Base-by-base conservation (phyloP, 1,140 invertebrate species). In the Caenorhabditis latens region DNA sequence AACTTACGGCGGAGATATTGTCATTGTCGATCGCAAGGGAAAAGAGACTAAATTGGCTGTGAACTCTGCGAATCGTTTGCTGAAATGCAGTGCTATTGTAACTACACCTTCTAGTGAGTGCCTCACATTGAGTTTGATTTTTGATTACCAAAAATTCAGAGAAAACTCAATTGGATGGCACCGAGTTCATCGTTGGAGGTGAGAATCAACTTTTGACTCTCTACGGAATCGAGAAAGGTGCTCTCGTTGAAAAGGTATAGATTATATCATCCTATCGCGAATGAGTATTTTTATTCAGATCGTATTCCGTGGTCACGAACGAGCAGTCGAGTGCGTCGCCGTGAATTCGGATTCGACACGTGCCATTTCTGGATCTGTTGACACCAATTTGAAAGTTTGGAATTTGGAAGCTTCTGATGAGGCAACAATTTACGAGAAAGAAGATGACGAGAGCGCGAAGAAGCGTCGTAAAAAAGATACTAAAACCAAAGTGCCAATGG, bases 401-500 rank as follows among this genome's bases (percentile, higher is more conserved):
- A 91, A 91, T 83, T 85, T 90, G 24, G 89, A 90, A 50, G 71
- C 55, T 21, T 57, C 82, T 16, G 86, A 89, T 46, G 86, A 87
- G 13, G 42, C 65, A 11, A 88, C 79, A 40, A 71, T 86, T 16
- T 83, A 57, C 63, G 86, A 82, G n/a, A 88, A 90, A 50, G 63
- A 42, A 11, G 71, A 65, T 19, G 61, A 53, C n/a, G 79, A 85
- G 13, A 90, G 71, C 8, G 71, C 67, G 8, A 89, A 90, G n/a
- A 90, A 91, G 61, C 65, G 89, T 48, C 88, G 91, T 53, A 84
- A 84, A 32, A 57, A 42, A 24, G 32, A 84, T 5, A 67, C 48
- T 13, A 86, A 24, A 40, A 57, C 89, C 43, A 90, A 97, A 95
- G 95, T 95, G 61, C 97, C 97, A 4, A 93, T 96, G 87, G 94